Base-by-base conservation (phyloP, 2,113 vertebrate species). In the Amphiprion ocellaris region DNA sequence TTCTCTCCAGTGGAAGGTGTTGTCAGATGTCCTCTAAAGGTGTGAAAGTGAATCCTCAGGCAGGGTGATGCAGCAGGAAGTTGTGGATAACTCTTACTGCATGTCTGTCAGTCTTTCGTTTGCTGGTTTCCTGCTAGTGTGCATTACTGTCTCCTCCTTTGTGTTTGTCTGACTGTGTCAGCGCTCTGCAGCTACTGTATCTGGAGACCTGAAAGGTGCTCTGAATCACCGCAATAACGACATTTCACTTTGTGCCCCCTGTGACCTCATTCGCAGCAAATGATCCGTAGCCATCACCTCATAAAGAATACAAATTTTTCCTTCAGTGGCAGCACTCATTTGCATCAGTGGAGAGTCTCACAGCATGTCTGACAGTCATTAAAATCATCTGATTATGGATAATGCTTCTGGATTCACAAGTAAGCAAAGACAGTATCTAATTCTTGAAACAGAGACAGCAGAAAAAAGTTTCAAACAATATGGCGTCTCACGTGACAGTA, bases 11-110 rank as follows among this genome's bases (percentile, higher is more conserved):
- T 49, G 4, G 9, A 64, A 68, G 74, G 82, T 83, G 87, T 87
- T 88, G 83, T 88, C 85, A 87, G 84, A 83, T 74, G 83, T 88
- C 85, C 80, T 84, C 80, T 85, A 33, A 84, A 85, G 39, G 84
- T 87, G 89, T 90, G 81, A 90, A 83, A 83, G 59, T 55, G 49
- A 74, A 77, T 81, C 84, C 84, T 80, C 69, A 49, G 82, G 79
- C 82, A 73, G 62, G 74, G 46, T 74, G 83, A 84, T 77, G 75
- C 76, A 84, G 78, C 73, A 84, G 78, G 67, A 84, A 72, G 65
- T 62, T 77, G 74, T 59, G 41, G 65, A 63, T 78, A 62, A 44
- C 63, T 78, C 63, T 78, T 60, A 75, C 66, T 46, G 61, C 63
- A 39, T 26, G 69, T 77, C 56, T 61, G 59, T 79, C 46, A n/a